Base-by-base conservation (phyloP, 2,888 invertebrate species). In the Cephonodes hylas region DNA sequence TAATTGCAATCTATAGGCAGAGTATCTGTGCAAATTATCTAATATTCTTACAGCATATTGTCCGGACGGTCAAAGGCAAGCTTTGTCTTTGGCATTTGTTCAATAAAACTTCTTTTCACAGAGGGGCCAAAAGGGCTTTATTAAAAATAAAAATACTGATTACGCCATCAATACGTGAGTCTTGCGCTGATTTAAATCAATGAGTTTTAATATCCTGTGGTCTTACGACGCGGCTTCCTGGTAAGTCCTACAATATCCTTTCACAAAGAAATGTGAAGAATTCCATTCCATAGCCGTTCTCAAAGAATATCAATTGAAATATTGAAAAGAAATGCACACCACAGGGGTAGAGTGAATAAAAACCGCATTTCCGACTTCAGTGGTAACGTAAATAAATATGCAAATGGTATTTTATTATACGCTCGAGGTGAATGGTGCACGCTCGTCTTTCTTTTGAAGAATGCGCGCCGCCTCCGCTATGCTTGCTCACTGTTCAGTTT, bases 401-500 rank as follows among this genome's bases (percentile, higher is more conserved):
- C 66, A 76, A 77, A 80, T 73, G 64, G 63, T 66, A 60, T 66
- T 72, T 69, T 71, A 73, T 73, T 69, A 68, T 65, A 69, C 69
- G 70, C 56, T 68, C 63, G 72, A 69, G 65, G 70, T 73, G 75
- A 79, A 74, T 70, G 71, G 67, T 66, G 67, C 67, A 66, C 71
- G 70, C 61, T 66, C 69, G 64, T 64, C 65, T 75, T 67, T 74
- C 65, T 72, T 71, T 72, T 78, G 76, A 80, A 78, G 76, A 72
- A 71, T 60, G 66, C 59, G 67, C 64, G 69, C 74, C 78, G 77
- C 76, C 77, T 73, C 73, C 76, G 66, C 71, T 65, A 66, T 64
- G 10, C 45, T 13, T 64, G 10, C 45, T 13, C 27, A 31, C 38
- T 31, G 53, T 23, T 25, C 46, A 46, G 18, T 53, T 53, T 53